Evolutionary conservation across 2,797 vertebrate genomes (phyloP), one percentile per base, ranked within the genome.

Genomic region (Enteromius radiatus): DNA sequence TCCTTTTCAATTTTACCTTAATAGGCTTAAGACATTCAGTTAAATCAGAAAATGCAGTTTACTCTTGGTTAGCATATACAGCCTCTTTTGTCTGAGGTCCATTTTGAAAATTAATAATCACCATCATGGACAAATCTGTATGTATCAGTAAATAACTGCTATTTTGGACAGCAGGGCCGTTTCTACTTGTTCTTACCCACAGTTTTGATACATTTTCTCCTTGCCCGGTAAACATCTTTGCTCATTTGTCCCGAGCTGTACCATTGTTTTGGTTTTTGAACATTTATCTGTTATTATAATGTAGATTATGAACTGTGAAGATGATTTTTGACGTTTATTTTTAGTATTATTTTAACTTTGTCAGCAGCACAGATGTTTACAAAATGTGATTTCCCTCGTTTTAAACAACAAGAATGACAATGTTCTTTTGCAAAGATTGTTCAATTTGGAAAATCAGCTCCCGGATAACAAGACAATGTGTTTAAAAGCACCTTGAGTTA

Each of bases 11-110:
- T 65, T 15, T 68, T 84, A 74, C 52, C 26, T 31, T 43, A 49
- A 67, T n/a, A 47, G 8, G 0, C 3, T 65, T 41, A n/a, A 67
- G 31, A 74, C 14, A 65, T 45, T 82, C 4, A 33, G 45, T 47
- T 78, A 54, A 81, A 81, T 68, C 15, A 52, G n/a, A 64, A 84
- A 64, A 47, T 49, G 23, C 81, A n/a, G 19, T 17, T n/a, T 41
- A 41, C 33, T 33, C 69, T 36, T 45, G n/a, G 56, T 74, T 68
- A 67, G 31, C 64, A 64, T 73, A 23, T 36, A 19, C 15, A 69
- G 70, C 15, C 23, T 43, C 19, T 67, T 78, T 65, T 41, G 12
- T 49, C 28, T 15, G 43, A n/a, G 21, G 43, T 49, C 38, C 61
- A 33, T 65, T 64, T 64, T 64, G 43, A 47, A 54, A 74, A 7